Evolutionary conservation across 2,113 vertebrate species (phyloP).

Genomic region (Rhinoptilus africanus): DNA sequence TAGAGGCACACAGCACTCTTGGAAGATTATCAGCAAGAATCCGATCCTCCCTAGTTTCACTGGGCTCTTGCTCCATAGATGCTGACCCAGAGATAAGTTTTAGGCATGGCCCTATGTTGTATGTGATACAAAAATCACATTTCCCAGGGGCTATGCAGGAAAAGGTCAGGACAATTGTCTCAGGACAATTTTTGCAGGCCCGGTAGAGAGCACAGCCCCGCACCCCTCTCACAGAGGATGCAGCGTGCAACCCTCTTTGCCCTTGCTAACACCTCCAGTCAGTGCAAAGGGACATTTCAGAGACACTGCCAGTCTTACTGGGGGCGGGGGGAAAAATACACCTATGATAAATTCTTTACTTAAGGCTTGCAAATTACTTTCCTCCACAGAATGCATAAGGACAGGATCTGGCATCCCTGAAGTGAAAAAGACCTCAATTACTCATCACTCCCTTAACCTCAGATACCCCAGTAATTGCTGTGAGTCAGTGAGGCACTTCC

Average conservation of each 20-base stretch:
- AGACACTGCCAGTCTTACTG: not conserved
- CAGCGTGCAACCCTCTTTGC: not conserved
- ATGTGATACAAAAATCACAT: not conserved
- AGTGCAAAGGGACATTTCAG: not conserved
- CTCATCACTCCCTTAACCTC: slow-evolving; percentile 64
- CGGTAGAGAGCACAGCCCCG: not conserved
- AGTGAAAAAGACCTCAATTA: slow-evolving; percentile 52
- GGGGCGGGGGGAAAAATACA: not conserved
- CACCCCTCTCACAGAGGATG: not conserved
- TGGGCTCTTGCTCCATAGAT: not conserved
- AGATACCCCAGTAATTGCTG: slow-evolving; percentile 52
- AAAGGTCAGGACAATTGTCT: not conserved
- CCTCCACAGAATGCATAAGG: not conserved
- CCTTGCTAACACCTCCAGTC: not conserved
- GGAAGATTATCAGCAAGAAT: not conserved
- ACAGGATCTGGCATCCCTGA: slow-evolving; percentile 29
- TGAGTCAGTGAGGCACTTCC: slow-evolving; percentile 60
- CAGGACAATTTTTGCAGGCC: not conserved
- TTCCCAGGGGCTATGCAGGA: not conserved
- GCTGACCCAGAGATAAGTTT: not conserved
- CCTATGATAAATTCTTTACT: not conserved
- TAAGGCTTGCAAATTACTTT: slow-evolving; percentile 8
- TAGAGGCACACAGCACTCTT: not conserved
- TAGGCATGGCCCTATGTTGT: not conserved
- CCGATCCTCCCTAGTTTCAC: not conserved